Evolutionary conservation across 2,888 invertebrate genomes (phyloP).

Genomic region (Lacanobia wlatinum): DNA sequence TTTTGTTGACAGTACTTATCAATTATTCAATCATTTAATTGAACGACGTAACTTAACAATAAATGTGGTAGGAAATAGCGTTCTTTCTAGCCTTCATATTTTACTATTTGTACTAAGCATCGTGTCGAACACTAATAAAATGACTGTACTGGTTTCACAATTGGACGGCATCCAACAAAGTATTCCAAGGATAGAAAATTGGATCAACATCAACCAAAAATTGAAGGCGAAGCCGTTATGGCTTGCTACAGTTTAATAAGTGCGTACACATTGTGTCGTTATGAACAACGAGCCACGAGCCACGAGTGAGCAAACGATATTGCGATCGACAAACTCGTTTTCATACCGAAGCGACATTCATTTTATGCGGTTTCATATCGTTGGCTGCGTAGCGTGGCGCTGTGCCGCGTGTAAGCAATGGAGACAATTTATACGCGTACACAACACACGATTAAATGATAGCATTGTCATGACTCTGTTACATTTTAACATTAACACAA

Average conservation of each 20-base stretch:
- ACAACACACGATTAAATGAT: constrained; percentile 53
- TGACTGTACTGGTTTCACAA: constrained; percentile 32
- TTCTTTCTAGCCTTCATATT: constrained; percentile 11
- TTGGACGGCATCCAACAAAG: constrained; percentile 52
- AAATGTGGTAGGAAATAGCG: background rate
- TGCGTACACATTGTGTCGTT: constrained; percentile 61
- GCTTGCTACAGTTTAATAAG: constrained; percentile 63
- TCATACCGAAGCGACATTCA: constrained; percentile 63
- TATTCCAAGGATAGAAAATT: constrained; percentile 42
- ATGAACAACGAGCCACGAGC: constrained; percentile 62
- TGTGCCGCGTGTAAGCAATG: constrained; percentile 65
- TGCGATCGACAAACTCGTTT: constrained; percentile 67
- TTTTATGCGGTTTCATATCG: constrained; percentile 67
- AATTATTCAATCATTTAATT: background rate
- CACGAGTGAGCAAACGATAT: constrained; percentile 66
- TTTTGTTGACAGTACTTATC: background rate
- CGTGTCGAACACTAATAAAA: constrained; percentile 33
- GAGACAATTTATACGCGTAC: constrained; percentile 61
- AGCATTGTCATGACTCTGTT: constrained; percentile 39
- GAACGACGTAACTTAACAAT: background rate
- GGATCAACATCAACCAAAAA: constrained; percentile 47
- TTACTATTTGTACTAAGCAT: constrained; percentile 22
- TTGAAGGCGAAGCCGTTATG: constrained; percentile 46
- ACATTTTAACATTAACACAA: constrained; percentile 50
- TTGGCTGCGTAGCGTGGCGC: constrained; percentile 41